phyloP scores from a whole-genome alignment of 2,797 vertebrate genomes.

The Kryptolebias ocellatus region DNA sequence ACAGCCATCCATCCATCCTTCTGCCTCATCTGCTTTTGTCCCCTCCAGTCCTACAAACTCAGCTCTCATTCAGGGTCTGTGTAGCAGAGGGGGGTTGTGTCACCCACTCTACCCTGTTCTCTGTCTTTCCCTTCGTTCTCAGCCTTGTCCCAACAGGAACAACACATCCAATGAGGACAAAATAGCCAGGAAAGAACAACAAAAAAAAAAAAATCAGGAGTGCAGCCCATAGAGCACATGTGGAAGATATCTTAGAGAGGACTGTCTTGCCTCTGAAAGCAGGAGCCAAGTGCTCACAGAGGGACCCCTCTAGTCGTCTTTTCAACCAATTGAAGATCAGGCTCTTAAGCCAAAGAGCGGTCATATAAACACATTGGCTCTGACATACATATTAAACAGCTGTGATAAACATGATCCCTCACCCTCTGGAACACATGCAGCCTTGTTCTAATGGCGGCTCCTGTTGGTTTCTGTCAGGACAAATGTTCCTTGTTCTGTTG shows the following conservation, averaged over 20 bases:
- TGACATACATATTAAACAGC: constrained; percentile 73
- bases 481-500: constrained; percentile 54
- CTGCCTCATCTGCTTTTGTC: constrained; percentile 58
- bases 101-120: constrained; percentile 57
- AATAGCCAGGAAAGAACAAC: constrained; percentile 15
- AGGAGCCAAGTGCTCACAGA: constrained; percentile 68
- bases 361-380: constrained; percentile 71
- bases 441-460: constrained; percentile 44
- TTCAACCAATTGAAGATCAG: constrained; percentile 63
- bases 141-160: constrained; percentile 27
- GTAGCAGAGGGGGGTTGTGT: constrained; percentile 67
- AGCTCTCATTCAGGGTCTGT: constrained; percentile 73
- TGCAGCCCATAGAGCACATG: constrained; percentile 64
- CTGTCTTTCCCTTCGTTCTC: constrained; percentile 39
- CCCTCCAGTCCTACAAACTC: constrained; percentile 21
- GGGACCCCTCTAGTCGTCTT: constrained; percentile 66
- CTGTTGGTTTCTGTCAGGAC: constrained; percentile 53
- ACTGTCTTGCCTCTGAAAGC: constrained; percentile 69
- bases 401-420: constrained; percentile 62
- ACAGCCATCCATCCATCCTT: constrained; percentile 70
- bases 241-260: constrained; percentile 73
- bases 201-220: constrained; percentile 17
- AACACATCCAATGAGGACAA: constrained; percentile 68
- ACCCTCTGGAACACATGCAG: constrained; percentile 21
- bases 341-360: constrained; percentile 56